Conservation (phyloP, 2,797 vertebrate species). For the Enteromius fasciolatus region DNA sequence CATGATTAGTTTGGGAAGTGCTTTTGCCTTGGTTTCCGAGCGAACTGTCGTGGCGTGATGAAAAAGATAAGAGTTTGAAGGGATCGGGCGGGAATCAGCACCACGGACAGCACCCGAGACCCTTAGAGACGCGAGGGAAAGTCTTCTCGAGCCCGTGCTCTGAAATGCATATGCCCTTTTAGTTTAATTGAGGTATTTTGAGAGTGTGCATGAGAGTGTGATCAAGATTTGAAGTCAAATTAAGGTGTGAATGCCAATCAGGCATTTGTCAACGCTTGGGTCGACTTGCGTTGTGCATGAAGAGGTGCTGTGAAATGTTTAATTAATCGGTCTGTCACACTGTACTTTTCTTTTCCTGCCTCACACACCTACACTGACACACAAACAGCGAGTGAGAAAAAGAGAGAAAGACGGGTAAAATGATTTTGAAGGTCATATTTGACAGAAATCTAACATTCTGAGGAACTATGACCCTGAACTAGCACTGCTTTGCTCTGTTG, state of each 20-base stretch:
- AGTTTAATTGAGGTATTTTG: background rate
- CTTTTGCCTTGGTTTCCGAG: background rate
- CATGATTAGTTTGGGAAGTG: background rate
- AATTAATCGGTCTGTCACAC: background rate
- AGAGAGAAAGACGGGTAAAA: background rate
- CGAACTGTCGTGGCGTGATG: background rate
- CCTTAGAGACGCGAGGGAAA: background rate
- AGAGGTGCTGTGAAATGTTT: background rate
- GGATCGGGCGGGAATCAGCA: background rate
- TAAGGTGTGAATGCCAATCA: background rate
- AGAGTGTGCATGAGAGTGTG: background rate
- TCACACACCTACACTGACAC: conserved; percentile 4
- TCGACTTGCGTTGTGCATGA: background rate
- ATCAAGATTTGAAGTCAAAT: background rate
- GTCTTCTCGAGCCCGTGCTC: background rate
- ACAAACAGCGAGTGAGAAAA: background rate
- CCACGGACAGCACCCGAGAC: conserved; percentile 19
- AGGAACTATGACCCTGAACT: conserved; percentile 41
- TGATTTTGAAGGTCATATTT: conserved; percentile 49
- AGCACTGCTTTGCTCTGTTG: conserved; percentile 49
- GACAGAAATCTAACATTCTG: conserved; percentile 40
- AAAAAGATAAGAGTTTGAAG: background rate
- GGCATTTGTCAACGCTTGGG: background rate
- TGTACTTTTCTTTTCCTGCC: background rate
- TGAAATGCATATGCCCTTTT: background rate